A percentile compares a stretch with the other conserved stretches of the same genome.
Evolutionary conservation across 2,888 invertebrate species (phyloP).

Genomic region (Syritta pipiens): DNA sequence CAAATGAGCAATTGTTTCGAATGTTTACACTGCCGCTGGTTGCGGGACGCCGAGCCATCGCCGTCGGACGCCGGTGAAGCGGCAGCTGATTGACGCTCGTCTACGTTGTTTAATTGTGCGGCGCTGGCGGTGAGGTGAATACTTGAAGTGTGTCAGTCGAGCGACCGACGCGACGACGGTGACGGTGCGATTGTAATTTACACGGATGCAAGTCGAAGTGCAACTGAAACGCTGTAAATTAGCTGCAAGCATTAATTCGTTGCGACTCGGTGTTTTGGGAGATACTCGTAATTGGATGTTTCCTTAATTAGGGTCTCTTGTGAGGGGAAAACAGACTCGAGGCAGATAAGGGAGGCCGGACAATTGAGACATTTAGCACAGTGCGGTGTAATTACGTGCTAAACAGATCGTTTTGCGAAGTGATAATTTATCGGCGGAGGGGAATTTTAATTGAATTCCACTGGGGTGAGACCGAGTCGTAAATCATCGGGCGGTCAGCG

Average conservation of each 20-base stretch:
- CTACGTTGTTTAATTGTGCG: constrained; percentile 55
- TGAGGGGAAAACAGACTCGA: background rate
- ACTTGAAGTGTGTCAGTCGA: constrained; percentile 65
- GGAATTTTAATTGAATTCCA: too few species aligned
- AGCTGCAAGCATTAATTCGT: constrained; percentile 46
- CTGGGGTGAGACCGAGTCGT: too few species aligned
- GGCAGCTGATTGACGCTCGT: constrained; percentile 26
- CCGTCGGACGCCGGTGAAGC: background rate
- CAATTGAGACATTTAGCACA: background rate
- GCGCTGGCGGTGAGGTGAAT: background rate
- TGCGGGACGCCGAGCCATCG: background rate
- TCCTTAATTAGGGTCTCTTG: constrained; percentile 29
- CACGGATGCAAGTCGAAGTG: constrained; percentile 32
- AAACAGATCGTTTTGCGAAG: constrained; percentile 30
- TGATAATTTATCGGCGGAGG: constrained; percentile 15
- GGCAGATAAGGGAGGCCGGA: constrained; percentile 16
- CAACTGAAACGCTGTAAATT: constrained; percentile 52
- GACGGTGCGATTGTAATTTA: constrained; percentile 58
- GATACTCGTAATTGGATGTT: constrained; percentile 35
- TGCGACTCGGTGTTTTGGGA: constrained; percentile 41
- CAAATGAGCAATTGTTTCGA: constrained; percentile 69
- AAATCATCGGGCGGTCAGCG: too few species aligned
- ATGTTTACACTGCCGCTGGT: constrained; percentile 51
- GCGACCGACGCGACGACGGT: too few species aligned
- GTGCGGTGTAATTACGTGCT: constrained; percentile 33